Percentiles rank a stretch among this genome's conserved stretches.
These are phyloP conservation scores for Ictalurus furcatus DNA, from an alignment of 2,113 vertebrate genomes.

Conservation along the genomic window DNA sequence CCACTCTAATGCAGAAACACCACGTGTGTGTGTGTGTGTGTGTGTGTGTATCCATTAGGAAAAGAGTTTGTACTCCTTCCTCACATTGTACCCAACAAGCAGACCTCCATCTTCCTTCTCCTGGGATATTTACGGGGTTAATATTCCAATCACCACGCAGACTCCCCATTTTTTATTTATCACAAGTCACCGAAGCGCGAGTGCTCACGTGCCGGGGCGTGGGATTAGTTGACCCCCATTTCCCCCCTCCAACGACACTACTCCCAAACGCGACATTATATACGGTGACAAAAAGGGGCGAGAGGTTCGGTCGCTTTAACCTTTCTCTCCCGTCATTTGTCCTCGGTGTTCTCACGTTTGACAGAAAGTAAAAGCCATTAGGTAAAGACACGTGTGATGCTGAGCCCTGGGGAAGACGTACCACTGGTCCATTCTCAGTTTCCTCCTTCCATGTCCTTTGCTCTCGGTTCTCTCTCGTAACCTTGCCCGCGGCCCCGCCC, in stretches of 20 bases:
- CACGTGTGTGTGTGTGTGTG: not conserved
- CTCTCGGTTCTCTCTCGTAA: not conserved
- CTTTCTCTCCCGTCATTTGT: constrained; percentile 58
- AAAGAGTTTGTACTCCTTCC: constrained; percentile 58
- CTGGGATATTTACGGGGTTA: constrained; percentile 76
- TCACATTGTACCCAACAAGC: constrained; percentile 33
- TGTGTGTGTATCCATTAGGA: constrained; percentile 33
- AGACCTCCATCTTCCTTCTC: constrained; percentile 63
- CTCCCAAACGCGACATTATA: constrained; percentile 45
- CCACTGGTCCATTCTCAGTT: not conserved
- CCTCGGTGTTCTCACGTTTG: constrained; percentile 34
- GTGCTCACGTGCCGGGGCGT: constrained; percentile 67
- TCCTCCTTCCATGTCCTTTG: not conserved
- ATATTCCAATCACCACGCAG: constrained; percentile 78
- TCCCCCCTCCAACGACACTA: constrained; percentile 55
- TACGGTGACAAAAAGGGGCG: constrained; percentile 59
- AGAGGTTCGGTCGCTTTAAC: constrained; percentile 62
- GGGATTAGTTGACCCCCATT: constrained; percentile 78
- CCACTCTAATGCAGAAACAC: constrained; percentile 41
- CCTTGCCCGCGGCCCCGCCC: not conserved
- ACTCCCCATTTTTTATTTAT: constrained; percentile 86
- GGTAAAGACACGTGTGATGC: constrained; percentile 20
- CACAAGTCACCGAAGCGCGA: constrained; percentile 78
- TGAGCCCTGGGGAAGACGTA: constrained; percentile 19
- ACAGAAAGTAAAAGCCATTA: constrained; percentile 37